A percentile compares a stretch with the other conserved stretches of the same genome.
These are phyloP conservation scores for Orthosia gracilis DNA, from an alignment of 2,888 invertebrate species.

Conservation along the genomic window DNA sequence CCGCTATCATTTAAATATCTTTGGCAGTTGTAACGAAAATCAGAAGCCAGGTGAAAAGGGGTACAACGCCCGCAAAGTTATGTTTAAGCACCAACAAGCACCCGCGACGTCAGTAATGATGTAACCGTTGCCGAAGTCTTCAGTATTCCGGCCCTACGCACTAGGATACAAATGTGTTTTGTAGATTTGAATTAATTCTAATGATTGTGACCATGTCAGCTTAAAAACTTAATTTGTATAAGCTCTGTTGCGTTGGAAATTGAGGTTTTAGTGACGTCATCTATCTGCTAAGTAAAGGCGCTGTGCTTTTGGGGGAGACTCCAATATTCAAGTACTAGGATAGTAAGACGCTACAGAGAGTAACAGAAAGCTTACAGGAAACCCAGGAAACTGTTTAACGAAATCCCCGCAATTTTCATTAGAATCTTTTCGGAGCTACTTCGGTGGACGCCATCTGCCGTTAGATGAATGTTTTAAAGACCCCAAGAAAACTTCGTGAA, in stretches of 20 bases:
- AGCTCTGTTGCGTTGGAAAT: neutral
- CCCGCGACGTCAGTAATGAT: conserved; percentile 17
- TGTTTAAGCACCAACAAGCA: neutral
- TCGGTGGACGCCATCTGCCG: conserved; percentile 1
- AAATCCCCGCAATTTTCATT: neutral
- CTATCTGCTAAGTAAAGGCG: neutral
- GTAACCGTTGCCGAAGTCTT: conserved; percentile 20
- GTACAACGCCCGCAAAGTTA: no score
- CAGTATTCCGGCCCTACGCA: conserved; percentile 18
- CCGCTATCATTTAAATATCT: no score
- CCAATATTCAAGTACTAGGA: conserved; percentile 45
- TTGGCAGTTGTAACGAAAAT: no score
- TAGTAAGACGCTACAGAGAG: neutral
- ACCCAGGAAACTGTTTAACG: neutral
- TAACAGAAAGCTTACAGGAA: neutral
- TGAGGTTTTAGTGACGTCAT: neutral
- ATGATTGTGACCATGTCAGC: no score
- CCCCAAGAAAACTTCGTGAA: conserved; percentile 4
- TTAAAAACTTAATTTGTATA: no score
- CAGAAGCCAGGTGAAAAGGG: no score
- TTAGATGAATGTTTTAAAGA: no score
- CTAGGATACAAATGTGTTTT: no score
- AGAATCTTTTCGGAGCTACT: neutral
- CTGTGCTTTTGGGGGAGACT: conserved; percentile 27
- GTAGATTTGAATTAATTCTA: no score